phyloP scores from a whole-genome alignment of 2,113 vertebrate species.

The Charina bottae region DNA sequence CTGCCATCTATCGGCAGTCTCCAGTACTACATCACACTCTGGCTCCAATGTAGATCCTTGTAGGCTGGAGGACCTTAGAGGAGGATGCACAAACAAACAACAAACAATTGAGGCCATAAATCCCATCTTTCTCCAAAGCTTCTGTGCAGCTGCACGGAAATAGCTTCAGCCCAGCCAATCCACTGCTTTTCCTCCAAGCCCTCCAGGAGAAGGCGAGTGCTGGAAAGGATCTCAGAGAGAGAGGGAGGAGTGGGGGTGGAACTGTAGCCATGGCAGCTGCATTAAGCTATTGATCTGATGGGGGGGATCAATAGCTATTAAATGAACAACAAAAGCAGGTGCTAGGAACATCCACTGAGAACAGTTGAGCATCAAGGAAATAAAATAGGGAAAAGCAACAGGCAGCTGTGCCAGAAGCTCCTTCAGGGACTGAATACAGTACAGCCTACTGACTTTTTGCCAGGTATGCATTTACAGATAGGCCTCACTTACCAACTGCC shows the following conservation, averaged over 20 bases:
- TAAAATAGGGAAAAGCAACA: neutral
- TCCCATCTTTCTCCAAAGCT: neutral
- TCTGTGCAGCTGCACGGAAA: slow-evolving; percentile 3
- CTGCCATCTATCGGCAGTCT: neutral
- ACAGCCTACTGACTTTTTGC: neutral
- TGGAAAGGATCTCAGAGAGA: neutral
- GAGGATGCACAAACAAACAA: neutral
- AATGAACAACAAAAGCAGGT: neutral
- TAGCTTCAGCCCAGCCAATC: neutral
- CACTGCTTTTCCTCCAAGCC: neutral
- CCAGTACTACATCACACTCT: neutral
- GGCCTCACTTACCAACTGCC: neutral
- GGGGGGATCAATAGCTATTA: neutral
- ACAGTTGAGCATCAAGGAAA: neutral
- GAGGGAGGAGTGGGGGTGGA: neutral
- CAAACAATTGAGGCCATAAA: neutral
- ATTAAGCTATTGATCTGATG: neutral
- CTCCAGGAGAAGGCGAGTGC: neutral
- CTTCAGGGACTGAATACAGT: neutral
- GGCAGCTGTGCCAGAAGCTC: neutral
- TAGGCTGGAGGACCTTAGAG: neutral
- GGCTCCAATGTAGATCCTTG: neutral
- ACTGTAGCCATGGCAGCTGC: neutral
- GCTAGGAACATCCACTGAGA: neutral
- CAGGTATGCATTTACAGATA: neutral